Evolutionary conservation across 2,113 vertebrate species (phyloP), one percentile per base, ranked within the genome.

Genomic region (Hippocampus guttulatus): DNA sequence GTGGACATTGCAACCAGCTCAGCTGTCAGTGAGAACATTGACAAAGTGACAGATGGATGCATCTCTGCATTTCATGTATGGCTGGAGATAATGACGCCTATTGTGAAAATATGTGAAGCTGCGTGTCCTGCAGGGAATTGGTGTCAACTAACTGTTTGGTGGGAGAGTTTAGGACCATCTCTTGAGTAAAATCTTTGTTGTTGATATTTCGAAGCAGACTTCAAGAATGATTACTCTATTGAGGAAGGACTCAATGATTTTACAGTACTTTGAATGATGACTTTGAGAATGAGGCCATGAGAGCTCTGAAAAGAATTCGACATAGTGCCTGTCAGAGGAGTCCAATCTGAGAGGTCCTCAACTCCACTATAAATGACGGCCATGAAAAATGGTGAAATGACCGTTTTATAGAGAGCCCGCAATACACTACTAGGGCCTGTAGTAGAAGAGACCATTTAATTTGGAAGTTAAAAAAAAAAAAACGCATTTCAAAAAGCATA

Each of bases 321-420:
- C 54, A 64, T 14, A 8, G 72, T 1, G 47, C 38, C 77, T 84
- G 80, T 82, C 80, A 68, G 25, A 54, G 23, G 27, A 51, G 21
- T 54, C 66, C 64, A 64, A 60, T 65, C 80, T 61, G 76, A 76
- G 73, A 33, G 0, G 62, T 63, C 73, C 49, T 38, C 10, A 54
- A 68, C 69, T 65, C 54, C 52, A 11, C 23, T 58, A 8, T 70
- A 75, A 84, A 77, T 80, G 81, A 85, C 45, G 62, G 45, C 71
- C 57, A 41, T 47, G 43, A 65, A 79, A 69, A 76, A 80, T 77
- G 47, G 61, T 66, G 25, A 60, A 62, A 71, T 78, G 81, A 83
- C 81, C 76, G 79, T 88, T 80, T 75, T 64, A 81, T 82, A 70
- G 70, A 77, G 61, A 80, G 67, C 47, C 18, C 11, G 66, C 45